Percentiles rank a stretch among this genome's conserved stretches.
Evolutionary conservation across 2,113 vertebrate species (phyloP).

Genomic region (Pedionomus torquatus): DNA sequence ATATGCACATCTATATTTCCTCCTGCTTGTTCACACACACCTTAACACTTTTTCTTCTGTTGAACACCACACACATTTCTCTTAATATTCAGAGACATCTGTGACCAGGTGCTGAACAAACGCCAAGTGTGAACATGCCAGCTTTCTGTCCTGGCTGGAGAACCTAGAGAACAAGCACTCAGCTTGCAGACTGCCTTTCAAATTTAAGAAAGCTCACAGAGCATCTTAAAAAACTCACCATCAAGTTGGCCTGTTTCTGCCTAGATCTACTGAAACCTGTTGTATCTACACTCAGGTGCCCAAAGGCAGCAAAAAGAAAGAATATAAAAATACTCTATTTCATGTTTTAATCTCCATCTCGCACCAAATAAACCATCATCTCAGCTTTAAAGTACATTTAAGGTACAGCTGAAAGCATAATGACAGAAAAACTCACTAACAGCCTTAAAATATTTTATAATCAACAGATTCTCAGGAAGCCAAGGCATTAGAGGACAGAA

Average conservation of each 20-base stretch:
- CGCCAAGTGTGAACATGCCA: not conserved
- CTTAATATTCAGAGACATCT: not conserved
- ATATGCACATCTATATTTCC: not conserved
- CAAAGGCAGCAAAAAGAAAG: not conserved
- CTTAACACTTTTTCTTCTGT: not conserved
- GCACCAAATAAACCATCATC: not conserved
- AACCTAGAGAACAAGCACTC: not conserved
- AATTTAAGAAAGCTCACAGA: not conserved
- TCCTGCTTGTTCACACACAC: conserved; percentile 21
- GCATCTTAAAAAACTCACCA: not conserved
- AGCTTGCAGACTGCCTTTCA: not conserved
- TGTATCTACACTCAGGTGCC: not conserved
- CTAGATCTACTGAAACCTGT: not conserved
- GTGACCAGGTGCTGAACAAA: not conserved
- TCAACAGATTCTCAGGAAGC: not conserved
- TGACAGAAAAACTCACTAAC: not conserved
- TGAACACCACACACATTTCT: not conserved
- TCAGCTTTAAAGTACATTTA: not conserved
- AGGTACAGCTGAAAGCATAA: not conserved
- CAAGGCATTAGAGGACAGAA: not conserved
- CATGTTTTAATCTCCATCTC: not conserved
- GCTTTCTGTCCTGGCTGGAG: not conserved
- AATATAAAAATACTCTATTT: not conserved
- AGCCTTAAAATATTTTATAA: not conserved
- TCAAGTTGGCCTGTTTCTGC: not conserved